Conservation (phyloP, 2,113 vertebrate genomes). For the Phylloscopus whistleri region DNA sequence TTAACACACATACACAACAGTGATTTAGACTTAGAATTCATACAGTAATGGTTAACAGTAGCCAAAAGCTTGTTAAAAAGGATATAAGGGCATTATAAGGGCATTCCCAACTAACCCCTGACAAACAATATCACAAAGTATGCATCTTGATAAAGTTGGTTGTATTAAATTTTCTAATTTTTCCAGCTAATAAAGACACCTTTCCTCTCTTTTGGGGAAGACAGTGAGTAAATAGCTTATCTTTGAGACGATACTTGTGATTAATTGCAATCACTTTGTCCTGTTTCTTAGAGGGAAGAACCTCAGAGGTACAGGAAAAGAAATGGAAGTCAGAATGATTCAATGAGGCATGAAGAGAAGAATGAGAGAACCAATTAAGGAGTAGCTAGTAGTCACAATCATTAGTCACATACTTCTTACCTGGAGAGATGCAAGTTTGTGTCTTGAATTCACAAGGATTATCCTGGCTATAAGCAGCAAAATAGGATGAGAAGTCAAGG, state of each 20-base stretch:
- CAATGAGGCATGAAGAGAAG: background rate
- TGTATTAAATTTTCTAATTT: background rate
- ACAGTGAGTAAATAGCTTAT: background rate
- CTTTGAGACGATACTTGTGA: background rate
- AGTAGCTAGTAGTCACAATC: background rate
- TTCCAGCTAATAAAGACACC: background rate
- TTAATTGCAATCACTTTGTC: background rate
- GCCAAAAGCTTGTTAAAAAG: background rate
- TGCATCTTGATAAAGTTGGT: background rate
- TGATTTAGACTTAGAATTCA: background rate
- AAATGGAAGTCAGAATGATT: background rate
- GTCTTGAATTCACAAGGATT: conserved; percentile 79
- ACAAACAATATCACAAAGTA: background rate
- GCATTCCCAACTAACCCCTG: background rate
- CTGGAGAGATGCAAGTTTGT: conserved; percentile 81
- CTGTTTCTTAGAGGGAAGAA: background rate
- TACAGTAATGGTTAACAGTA: background rate
- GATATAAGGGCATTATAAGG: background rate
- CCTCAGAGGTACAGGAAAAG: background rate
- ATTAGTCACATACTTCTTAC: conserved; percentile 67
- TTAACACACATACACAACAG: background rate
- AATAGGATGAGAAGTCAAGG: conserved; percentile 82
- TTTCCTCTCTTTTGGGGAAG: background rate
- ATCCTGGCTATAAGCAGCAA: conserved; percentile 85
- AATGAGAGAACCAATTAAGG: background rate